phyloP scores from a whole-genome alignment of 2,888 invertebrate species.

The Helleia helle region DNA sequence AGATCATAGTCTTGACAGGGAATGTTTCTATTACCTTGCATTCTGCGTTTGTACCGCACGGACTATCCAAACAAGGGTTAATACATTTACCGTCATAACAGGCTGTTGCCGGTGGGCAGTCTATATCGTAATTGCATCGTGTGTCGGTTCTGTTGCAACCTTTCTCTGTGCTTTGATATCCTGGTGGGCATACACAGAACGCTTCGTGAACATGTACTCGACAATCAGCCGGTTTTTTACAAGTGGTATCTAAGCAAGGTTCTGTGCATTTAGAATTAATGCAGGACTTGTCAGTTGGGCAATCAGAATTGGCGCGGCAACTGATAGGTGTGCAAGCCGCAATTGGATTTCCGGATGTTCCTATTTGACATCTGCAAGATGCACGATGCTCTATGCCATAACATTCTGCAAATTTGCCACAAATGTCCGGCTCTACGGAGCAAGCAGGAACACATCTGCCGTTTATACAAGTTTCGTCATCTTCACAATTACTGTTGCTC shows the following conservation, averaged over 20 bases:
- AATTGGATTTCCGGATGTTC: constrained; percentile 86
- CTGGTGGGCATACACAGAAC: constrained; percentile 88
- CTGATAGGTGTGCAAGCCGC: constrained; percentile 85
- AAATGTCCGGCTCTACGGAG: constrained; percentile 78
- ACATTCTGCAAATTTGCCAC: constrained; percentile 86
- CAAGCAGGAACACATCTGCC: constrained; percentile 88
- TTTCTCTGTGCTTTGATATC: constrained; percentile 77
- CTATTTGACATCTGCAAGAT: constrained; percentile 87
- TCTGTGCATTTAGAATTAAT: constrained; percentile 85
- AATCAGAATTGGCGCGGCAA: constrained; percentile 85
- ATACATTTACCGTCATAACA: constrained; percentile 88
- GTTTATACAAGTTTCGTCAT: constrained; percentile 88
- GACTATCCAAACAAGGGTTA: constrained; percentile 86
- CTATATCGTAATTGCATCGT: constrained; percentile 83
- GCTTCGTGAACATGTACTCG: constrained; percentile 83
- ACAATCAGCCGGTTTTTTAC: constrained; percentile 83
- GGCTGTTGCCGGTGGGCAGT: constrained; percentile 88
- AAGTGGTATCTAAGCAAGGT: constrained; percentile 82
- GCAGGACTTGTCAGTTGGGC: constrained; percentile 86
- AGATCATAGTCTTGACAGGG: constrained; percentile 91
- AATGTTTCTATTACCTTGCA: constrained; percentile 86
- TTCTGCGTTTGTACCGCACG: constrained; percentile 86
- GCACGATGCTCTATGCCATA: constrained; percentile 86
- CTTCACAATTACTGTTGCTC: constrained; percentile 84
- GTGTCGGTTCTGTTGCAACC: constrained; percentile 76